Conservation (phyloP, 2,888 invertebrate species). For the Epistrophella euchroma region DNA sequence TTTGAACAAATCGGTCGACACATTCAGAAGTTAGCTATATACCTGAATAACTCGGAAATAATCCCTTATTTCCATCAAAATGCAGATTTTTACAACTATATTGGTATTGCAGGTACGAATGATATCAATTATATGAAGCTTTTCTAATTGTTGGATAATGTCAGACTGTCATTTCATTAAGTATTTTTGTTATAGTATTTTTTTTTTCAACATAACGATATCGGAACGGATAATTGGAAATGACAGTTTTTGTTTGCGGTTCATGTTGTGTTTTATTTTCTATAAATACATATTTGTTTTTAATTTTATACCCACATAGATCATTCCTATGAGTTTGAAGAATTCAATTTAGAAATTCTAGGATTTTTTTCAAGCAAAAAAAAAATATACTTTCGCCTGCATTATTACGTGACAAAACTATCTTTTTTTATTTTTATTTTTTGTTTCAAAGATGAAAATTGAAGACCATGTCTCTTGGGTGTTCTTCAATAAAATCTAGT, state of each 20-base stretch:
- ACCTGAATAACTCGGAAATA: too few relatives aligned
- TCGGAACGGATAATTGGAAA: neutral
- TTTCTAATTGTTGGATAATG: too few relatives aligned
- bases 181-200: neutral
- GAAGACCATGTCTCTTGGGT: conserved; percentile 42
- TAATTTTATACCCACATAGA: neutral
- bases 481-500: conserved; percentile 46
- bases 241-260: neutral
- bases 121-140: too few relatives aligned
- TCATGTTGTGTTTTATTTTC: neutral
- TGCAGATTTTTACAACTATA: too few relatives aligned
- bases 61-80: too few relatives aligned
- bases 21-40: too few relatives aligned
- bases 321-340: neutral
- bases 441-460: conserved; percentile 17
- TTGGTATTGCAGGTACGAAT: too few relatives aligned
- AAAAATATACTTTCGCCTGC: neutral
- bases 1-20: too few relatives aligned
- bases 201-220: neutral
- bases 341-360: conserved; percentile 14
- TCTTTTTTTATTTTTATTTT: too few relatives aligned
- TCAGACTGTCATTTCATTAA: conserved; percentile 9
- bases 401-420: neutral
- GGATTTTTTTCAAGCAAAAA: neutral
- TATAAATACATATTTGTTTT: too few relatives aligned